Evolutionary conservation across 2,888 invertebrate species (phyloP).

Genomic region (Chaitophorus viminalis): DNA sequence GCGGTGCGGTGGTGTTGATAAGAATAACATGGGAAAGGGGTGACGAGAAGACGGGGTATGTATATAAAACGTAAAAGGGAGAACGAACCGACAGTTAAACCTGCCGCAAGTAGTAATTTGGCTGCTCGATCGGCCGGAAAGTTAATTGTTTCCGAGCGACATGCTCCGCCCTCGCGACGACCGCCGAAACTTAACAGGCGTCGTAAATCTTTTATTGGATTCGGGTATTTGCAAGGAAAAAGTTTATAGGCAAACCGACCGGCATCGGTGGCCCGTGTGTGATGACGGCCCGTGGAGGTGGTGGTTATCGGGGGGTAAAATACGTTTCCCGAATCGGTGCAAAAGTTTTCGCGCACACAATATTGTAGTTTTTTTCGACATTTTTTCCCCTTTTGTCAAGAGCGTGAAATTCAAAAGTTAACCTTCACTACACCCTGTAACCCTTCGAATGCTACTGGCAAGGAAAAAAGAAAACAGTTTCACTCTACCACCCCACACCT

Average conservation of each 20-base stretch:
- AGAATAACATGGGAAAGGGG: no score
- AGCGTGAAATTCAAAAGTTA: conserved; percentile 9
- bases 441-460: not conserved
- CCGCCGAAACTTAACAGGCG: conserved; percentile 54
- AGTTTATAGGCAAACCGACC: conserved; percentile 32
- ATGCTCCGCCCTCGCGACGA: conserved; percentile 28
- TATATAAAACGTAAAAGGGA: not conserved
- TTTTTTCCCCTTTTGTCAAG: not conserved
- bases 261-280: not conserved
- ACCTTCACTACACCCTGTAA: not conserved
- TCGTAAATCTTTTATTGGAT: conserved; percentile 59
- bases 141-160: conserved; percentile 60
- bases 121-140: conserved; percentile 59
- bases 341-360: conserved; percentile 13
- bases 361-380: not conserved
- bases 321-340: conserved; percentile 32
- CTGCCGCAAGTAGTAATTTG: conserved; percentile 56
- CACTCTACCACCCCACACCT: not conserved
- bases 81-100: conserved; percentile 40
- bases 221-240: conserved; percentile 15
- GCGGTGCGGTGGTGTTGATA: not conserved
- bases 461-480: conserved; percentile 13
- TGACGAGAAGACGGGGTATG: not conserved
- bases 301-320: not conserved
- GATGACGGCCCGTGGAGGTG: not conserved